Percentiles rank a stretch among this genome's conserved stretches.
Conservation (phyloP, 2,113 vertebrate species). For the Holacanthus passer region DNA sequence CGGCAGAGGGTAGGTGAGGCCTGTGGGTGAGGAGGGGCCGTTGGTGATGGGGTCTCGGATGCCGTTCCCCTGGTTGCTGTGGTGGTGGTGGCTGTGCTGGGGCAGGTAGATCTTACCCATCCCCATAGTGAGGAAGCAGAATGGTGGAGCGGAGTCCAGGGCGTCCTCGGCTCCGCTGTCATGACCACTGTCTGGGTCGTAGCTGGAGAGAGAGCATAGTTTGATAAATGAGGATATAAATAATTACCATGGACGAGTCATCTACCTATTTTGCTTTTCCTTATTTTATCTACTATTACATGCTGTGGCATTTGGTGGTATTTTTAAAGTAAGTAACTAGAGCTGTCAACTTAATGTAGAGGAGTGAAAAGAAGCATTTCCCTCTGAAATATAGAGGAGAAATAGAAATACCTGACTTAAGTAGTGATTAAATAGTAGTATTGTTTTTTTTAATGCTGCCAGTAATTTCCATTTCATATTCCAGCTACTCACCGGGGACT, state of each 20-base stretch:
- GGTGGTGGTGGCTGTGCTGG: slow-evolving; percentile 78
- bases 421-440: neutral
- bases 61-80: slow-evolving; percentile 64
- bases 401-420: neutral
- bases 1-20: slow-evolving; percentile 92
- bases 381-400: neutral
- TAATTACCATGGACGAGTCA: neutral
- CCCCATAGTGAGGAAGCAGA: slow-evolving; percentile 96
- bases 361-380: neutral
- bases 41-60: slow-evolving; percentile 78
- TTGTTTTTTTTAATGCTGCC: neutral
- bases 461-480: neutral
- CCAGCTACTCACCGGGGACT: slow-evolving; percentile 91
- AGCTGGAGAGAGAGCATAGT: slow-evolving; percentile 79
- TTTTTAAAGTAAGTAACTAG: neutral
- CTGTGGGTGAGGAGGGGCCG: slow-evolving; percentile 78
- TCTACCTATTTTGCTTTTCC: neutral
- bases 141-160: slow-evolving; percentile 89
- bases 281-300: neutral
- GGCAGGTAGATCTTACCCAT: slow-evolving; percentile 96
- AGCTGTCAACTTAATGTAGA: neutral
- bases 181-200: slow-evolving; percentile 95
- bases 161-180: slow-evolving; percentile 95
- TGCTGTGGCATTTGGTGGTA: neutral
- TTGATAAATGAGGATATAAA: neutral